Conservation (phyloP, 2,797 vertebrate species). For the Lophotriccus pileatus region DNA sequence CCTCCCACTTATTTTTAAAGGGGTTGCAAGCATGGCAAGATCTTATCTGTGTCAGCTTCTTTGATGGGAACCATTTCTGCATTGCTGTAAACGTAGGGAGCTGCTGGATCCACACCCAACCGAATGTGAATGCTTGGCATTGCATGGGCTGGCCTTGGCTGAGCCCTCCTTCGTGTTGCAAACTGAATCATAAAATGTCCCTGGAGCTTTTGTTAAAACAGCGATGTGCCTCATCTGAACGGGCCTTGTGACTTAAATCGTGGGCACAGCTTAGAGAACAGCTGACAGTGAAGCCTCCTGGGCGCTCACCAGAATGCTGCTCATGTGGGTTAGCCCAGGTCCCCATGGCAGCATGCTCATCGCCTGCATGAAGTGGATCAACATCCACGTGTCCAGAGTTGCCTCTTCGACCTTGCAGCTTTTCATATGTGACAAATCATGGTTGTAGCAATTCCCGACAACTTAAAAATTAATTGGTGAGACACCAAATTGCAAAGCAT, state of each 20-base stretch:
- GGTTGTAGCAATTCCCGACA: not conserved
- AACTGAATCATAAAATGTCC: not conserved
- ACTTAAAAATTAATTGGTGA: not conserved
- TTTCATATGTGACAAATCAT: not conserved
- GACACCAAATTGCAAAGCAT: not conserved
- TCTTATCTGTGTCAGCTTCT: not conserved
- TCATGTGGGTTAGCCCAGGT: not conserved
- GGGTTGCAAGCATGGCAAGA: not conserved
- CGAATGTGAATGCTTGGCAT: not conserved
- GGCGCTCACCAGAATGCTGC: not conserved
- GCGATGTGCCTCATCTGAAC: not conserved
- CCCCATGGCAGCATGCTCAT: rapidly evolving
- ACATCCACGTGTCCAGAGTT: not conserved
- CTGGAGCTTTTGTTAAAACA: not conserved
- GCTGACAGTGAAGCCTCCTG: not conserved
- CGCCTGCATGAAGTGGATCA: not conserved
- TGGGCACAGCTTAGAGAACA: not conserved
- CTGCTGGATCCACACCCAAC: not conserved
- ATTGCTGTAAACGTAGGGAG: not conserved
- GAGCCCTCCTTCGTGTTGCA: not conserved
- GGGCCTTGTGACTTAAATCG: not conserved
- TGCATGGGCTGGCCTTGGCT: rapidly evolving
- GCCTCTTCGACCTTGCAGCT: not conserved
- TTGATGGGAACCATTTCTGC: not conserved
- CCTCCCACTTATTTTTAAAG: not conserved